phyloP scores from a whole-genome alignment of 2,888 invertebrate genomes.

The Lacanobia oleracea region DNA sequence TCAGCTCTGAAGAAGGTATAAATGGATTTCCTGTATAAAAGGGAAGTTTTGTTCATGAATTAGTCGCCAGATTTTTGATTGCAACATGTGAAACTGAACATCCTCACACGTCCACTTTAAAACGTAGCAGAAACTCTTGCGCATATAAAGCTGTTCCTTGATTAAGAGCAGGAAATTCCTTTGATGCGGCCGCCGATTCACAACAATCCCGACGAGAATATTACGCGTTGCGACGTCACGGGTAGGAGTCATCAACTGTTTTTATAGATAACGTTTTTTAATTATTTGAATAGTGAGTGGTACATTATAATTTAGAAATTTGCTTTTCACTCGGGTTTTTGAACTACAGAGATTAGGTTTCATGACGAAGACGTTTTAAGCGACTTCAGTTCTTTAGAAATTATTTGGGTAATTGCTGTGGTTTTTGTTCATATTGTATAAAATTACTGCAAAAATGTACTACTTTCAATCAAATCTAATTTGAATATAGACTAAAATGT shows the following conservation, averaged over 20 bases:
- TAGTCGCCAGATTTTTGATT: conserved; percentile 54
- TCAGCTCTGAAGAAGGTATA: conserved; percentile 35
- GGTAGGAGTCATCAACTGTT: conserved; percentile 71
- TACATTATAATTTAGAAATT: not conserved
- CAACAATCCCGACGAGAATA: conserved; percentile 84
- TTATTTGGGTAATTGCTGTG: not conserved
- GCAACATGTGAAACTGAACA: conserved; percentile 73
- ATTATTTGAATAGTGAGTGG: not conserved
- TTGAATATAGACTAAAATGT: too few relatives aligned
- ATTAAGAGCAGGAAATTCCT: conserved; percentile 87
- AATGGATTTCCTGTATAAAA: conserved; percentile 37
- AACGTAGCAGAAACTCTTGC: conserved; percentile 77
- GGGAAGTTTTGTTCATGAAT: conserved; percentile 39
- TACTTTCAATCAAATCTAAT: not conserved
- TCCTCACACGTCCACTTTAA: conserved; percentile 72
- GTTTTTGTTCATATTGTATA: not conserved
- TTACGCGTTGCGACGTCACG: conserved; percentile 78
- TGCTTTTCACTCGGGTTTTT: not conserved
- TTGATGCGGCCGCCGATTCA: conserved; percentile 82
- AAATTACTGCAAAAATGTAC: not conserved
- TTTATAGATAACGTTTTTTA: not conserved
- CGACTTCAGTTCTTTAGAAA: not conserved
- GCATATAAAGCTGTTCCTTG: conserved; percentile 81
- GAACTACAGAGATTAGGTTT: not conserved
- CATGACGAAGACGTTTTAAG: not conserved